phyloP scores from a whole-genome alignment of 2,797 vertebrate genomes.

The Enteromius mattozi region DNA sequence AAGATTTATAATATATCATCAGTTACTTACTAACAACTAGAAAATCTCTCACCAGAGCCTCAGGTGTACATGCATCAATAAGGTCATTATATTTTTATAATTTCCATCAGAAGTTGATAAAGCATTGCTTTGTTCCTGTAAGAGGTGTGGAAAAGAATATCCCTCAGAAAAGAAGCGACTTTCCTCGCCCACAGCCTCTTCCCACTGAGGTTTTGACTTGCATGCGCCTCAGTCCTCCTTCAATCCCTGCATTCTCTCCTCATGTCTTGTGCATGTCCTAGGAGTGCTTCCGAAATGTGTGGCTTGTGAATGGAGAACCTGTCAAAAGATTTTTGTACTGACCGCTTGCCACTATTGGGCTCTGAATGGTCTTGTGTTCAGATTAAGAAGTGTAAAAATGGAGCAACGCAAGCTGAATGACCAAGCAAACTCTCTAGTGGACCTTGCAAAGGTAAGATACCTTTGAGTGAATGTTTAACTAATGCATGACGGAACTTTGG shows the following conservation, averaged over 20 bases:
- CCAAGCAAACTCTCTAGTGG: conserved; percentile 99
- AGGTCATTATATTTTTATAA: neutral
- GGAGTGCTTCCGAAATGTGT: conserved; percentile 75
- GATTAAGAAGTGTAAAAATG: conserved; percentile 99
- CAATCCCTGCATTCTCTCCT: conserved; percentile 88
- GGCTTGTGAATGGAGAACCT: conserved; percentile 72
- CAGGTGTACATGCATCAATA: neutral
- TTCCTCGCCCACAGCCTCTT: conserved; percentile 56
- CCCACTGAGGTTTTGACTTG: conserved; percentile 56
- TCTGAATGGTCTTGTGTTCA: conserved; percentile 88
- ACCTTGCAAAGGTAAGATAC: conserved; percentile 96
- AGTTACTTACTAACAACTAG: neutral
- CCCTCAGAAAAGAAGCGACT: conserved; percentile 46
- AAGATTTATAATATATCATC: neutral
- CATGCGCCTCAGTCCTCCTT: conserved; percentile 64
- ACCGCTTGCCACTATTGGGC: conserved; percentile 78
- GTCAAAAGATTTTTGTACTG: conserved; percentile 58
- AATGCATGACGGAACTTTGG: conserved; percentile 40
- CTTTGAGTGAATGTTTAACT: conserved; percentile 30
- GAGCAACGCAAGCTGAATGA: conserved; percentile 99
- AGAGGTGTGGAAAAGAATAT: neutral
- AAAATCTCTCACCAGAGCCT: neutral
- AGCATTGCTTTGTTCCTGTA: conserved; percentile 1
- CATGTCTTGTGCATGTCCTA: conserved; percentile 88
- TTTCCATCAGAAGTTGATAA: neutral